Base-by-base conservation (phyloP, 2,113 vertebrate genomes). In the Dicerorhinus sumatrensis region DNA sequence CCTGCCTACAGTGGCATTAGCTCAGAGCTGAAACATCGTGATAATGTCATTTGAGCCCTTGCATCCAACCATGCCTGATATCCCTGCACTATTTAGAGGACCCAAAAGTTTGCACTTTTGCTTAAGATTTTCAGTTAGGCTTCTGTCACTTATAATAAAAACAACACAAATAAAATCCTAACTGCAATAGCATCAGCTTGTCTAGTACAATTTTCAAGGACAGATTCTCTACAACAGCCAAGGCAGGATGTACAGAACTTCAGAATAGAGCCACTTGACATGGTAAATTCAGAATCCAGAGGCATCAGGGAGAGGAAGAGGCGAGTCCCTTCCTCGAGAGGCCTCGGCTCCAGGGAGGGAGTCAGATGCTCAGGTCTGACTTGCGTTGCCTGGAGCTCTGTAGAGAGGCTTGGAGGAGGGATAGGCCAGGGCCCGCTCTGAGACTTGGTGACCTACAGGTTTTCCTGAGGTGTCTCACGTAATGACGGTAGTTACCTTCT, bases 31-130 rank as follows among this genome's bases (percentile, higher is more conserved):
- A 96, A 60, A 46, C 56, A 56, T 27, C 60, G 46, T 12, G 18
- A 88, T 48, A 10, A 63, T 56, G 65, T 69, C 21, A 7, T 21
- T 62, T 39, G 72, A 72, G 20, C n/a, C 56, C n/a, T 69, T 51
- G 11, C 65, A 77, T 94, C 39, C 76, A 95, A 88, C 46, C 60
- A 67, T 76, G 27, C 27, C 87, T 85, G 75, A 77, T 92, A 29
- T 27, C 42, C 31, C 29, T 94, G 86, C 0, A 1, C n/a, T 87
- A 89, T 91, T 87, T 31, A 81, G 18, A 11, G 25, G n/a, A 48
- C 67, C 56, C 62, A 86, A 92, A 58, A 46, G 51, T 65, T 90
- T 82, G 51, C 63, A 91, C 73, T 98, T 96, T 54, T 56, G 7
- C 14, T 67, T 81, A 60, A 62, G 60, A 48, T 62, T 86, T 96